Percentiles rank a stretch among this genome's conserved stretches.
These are phyloP conservation scores for Drosophila aldrichi DNA, from an alignment of 2,888 invertebrate species.

Conservation along the genomic window DNA sequence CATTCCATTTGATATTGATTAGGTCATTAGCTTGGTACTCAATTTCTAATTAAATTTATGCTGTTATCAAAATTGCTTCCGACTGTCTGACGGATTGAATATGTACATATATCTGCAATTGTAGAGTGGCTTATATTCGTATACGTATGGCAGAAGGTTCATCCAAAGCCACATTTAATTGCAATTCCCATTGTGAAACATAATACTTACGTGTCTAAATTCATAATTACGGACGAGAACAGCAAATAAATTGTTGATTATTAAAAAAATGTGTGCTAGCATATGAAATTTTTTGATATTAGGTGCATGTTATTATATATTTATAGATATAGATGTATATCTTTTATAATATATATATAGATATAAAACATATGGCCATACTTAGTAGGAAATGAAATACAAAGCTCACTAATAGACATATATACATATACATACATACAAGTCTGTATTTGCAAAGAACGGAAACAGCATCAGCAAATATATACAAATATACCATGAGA, in stretches of 20 bases:
- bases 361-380: too few species aligned
- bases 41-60: not conserved
- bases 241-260: not conserved
- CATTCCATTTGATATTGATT: not conserved
- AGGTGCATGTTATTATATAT: not conserved
- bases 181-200: not conserved
- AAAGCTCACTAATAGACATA: too few species aligned
- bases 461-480: too few species aligned
- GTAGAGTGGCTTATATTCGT: not conserved
- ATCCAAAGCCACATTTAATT: not conserved
- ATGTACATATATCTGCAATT: not conserved
- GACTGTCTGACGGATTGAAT: too few species aligned
- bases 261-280: not conserved
- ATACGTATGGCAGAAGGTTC: not conserved
- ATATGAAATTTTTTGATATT: not conserved
- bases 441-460: too few species aligned
- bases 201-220: not conserved
- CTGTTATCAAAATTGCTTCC: not conserved
- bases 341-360: too few species aligned
- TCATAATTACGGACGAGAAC: not conserved
- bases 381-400: too few species aligned
- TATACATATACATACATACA: too few species aligned
- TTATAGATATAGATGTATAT: too few species aligned
- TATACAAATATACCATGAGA: too few species aligned
- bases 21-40: not conserved